Conservation (phyloP, 2,797 vertebrate species). For the Gastrophryne carolinensis region DNA sequence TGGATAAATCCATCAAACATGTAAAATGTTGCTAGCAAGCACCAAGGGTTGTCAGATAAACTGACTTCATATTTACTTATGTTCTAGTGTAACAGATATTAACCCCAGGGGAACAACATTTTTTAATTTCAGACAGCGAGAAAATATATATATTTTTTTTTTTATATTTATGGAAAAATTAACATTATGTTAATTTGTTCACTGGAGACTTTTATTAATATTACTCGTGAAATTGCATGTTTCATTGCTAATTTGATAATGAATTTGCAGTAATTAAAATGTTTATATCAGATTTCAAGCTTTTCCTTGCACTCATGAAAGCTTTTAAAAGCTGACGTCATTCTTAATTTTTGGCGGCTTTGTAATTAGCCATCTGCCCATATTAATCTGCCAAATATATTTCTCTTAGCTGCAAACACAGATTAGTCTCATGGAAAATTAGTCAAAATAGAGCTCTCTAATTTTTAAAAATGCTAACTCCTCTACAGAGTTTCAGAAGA, state of each 20-base stretch:
- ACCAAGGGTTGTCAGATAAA: background rate
- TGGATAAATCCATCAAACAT: too few species aligned
- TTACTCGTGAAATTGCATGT: constrained; percentile 9
- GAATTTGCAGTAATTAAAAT: constrained; percentile 44
- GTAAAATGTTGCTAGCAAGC: too few species aligned
- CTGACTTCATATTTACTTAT: background rate
- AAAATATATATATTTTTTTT: too few species aligned
- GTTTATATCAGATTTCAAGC: constrained; percentile 38
- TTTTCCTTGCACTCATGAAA: constrained; percentile 19
- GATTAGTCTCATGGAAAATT: constrained; percentile 35
- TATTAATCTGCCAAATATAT: constrained; percentile 43
- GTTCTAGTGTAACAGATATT: background rate
- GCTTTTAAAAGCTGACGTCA: constrained; percentile 47
- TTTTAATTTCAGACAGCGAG: too few species aligned
- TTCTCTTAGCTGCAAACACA: constrained; percentile 47
- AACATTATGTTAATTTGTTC: background rate
- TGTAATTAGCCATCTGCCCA: constrained; percentile 50
- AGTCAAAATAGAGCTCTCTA: constrained; percentile 31
- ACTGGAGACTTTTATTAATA: background rate
- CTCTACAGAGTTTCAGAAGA: background rate
- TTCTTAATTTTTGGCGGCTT: constrained; percentile 36
- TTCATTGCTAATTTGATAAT: constrained; percentile 38
- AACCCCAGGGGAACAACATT: background rate
- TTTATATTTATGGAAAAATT: background rate
- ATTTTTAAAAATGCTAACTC: constrained; percentile 6